These are phyloP conservation scores for Parnassius mnemosyne DNA, from an alignment of 2,888 invertebrate genomes.

Conservation along the genomic window DNA sequence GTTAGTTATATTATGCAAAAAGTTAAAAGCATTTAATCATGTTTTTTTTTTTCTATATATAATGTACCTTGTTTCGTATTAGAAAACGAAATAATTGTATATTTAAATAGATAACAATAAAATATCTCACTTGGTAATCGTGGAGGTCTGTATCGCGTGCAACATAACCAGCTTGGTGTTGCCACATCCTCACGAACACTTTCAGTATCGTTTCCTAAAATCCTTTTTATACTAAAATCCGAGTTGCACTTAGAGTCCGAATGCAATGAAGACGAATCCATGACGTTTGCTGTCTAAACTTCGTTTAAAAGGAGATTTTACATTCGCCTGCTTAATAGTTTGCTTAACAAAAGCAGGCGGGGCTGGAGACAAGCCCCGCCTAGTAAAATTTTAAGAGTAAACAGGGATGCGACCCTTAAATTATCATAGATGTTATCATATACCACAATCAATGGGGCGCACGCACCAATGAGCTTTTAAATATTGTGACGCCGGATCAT, in stretches of 20 bases:
- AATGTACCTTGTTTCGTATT: too few species aligned
- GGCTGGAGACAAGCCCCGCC: slow-evolving; percentile 55
- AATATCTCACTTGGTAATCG: slow-evolving; percentile 82
- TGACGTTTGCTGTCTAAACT: slow-evolving; percentile 40
- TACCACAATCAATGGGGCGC: slow-evolving; percentile 51
- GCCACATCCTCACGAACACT: slow-evolving; percentile 35
- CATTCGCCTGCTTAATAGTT: slow-evolving; percentile 38
- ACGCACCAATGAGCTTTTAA: slow-evolving; percentile 59
- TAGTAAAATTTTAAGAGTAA: slow-evolving; percentile 25
- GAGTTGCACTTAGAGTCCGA: slow-evolving; percentile 62
- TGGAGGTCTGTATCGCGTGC: slow-evolving; percentile 87
- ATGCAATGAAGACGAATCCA: slow-evolving; percentile 58
- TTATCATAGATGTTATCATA: slow-evolving; percentile 52
- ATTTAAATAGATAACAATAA: too few species aligned
- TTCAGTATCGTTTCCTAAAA: slow-evolving; percentile 72
- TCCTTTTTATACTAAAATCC: slow-evolving; percentile 83
- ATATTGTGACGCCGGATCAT: slow-evolving; percentile 74
- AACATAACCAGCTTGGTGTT: slow-evolving; percentile 83
- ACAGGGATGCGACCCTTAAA: slow-evolving; percentile 25
- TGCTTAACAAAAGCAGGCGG: slow-evolving; percentile 40
- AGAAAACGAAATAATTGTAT: too few species aligned
- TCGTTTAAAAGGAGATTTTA: slow-evolving; percentile 28
- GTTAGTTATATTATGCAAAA: too few species aligned
- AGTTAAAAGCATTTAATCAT: too few species aligned
- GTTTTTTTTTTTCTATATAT: too few species aligned